These are phyloP conservation scores for Meteorus cinctellus DNA, from an alignment of 2,888 invertebrate genomes.

Conservation along the genomic window DNA sequence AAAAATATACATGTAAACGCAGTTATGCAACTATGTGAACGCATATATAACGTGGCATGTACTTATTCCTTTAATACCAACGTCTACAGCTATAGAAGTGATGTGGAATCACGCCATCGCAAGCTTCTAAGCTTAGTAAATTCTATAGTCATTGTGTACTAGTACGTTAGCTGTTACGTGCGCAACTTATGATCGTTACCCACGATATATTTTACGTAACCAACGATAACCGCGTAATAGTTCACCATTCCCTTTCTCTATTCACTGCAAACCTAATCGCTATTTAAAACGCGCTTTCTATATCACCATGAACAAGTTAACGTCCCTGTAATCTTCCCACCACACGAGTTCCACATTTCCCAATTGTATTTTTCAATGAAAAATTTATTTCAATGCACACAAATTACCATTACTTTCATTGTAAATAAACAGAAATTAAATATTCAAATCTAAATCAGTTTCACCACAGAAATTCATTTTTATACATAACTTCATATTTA, in stretches of 20 bases:
- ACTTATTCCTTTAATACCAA: conserved; percentile 19
- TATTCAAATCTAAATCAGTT: too few relatives aligned
- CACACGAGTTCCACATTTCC: conserved; percentile 35
- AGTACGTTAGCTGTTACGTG: conserved; percentile 52
- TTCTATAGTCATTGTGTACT: conserved; percentile 8
- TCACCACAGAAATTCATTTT: too few relatives aligned
- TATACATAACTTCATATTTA: too few relatives aligned
- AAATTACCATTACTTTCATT: too few relatives aligned
- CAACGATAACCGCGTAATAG: conserved; percentile 64
- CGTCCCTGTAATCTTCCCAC: conserved; percentile 60
- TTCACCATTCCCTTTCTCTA: conserved; percentile 50
- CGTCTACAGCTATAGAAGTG: background rate
- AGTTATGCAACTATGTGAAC: conserved; percentile 1
- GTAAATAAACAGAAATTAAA: too few relatives aligned
- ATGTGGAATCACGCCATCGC: conserved; percentile 20
- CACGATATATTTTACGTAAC: conserved; percentile 63
- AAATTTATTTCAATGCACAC: too few relatives aligned
- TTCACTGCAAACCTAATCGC: conserved; percentile 57
- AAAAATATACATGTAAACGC: background rate
- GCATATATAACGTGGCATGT: conserved; percentile 22
- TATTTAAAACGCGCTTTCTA: conserved; percentile 62
- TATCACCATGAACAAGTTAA: conserved; percentile 57
- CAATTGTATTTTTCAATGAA: conserved; percentile 4
- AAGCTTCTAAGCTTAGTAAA: conserved; percentile 28
- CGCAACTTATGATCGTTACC: conserved; percentile 64